Evolutionary conservation across 1,140 invertebrate genomes (phyloP).

Genomic region (Lordiphosa mommai): DNA sequence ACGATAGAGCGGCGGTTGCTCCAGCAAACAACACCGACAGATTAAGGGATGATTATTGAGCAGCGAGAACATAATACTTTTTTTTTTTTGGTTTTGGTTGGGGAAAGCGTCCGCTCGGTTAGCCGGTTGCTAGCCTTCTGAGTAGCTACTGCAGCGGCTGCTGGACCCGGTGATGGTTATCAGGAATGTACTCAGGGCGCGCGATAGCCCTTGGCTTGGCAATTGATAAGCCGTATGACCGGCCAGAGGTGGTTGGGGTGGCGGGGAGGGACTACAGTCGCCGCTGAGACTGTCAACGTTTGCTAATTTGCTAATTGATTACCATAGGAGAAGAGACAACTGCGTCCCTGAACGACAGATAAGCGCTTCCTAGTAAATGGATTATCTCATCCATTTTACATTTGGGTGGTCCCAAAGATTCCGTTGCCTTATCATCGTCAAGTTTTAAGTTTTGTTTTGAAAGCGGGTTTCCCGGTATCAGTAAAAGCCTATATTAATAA

Average conservation of each 20-base stretch:
- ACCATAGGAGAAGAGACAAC: constrained; percentile 18
- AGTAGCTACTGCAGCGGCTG: constrained; percentile 11
- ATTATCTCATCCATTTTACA: constrained; percentile 31
- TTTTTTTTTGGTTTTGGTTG: neutral
- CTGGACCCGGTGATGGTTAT: constrained; percentile 22
- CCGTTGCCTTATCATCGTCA: constrained; percentile 29
- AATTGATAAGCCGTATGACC: constrained; percentile 18
- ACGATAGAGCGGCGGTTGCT: constrained; percentile 52
- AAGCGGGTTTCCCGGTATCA: constrained; percentile 38
- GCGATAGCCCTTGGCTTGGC: constrained; percentile 43
- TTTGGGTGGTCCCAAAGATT: constrained; percentile 49
- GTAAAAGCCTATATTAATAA: neutral
- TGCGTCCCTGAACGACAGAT: constrained; percentile 26
- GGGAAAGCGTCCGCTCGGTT: constrained; percentile 39
- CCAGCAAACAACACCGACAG: constrained; percentile 65
- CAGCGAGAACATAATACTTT: constrained; percentile 67
- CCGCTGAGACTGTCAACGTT: constrained; percentile 20
- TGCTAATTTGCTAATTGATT: constrained; percentile 75
- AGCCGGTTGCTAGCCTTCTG: constrained; percentile 52
- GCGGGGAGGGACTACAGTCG: neutral
- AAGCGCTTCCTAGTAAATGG: constrained; percentile 15
- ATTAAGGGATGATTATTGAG: constrained; percentile 37
- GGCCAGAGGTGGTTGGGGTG: neutral
- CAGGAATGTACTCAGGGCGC: constrained; percentile 30
- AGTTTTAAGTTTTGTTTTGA: constrained; percentile 20